Evolutionary conservation across 2,113 vertebrate genomes (phyloP).

Genomic region (Amia ocellicauda): DNA sequence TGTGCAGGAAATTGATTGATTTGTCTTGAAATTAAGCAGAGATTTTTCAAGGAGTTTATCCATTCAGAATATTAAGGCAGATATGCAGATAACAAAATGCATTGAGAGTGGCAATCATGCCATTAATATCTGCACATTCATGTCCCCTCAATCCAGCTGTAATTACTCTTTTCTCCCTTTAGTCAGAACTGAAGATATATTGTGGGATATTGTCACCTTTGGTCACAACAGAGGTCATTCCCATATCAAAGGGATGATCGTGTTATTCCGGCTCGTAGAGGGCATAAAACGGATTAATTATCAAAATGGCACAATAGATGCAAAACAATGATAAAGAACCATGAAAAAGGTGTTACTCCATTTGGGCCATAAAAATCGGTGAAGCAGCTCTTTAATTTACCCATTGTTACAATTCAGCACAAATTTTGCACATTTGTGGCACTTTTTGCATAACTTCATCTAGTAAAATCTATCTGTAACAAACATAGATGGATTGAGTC

Average conservation of each 20-base stretch:
- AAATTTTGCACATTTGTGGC: constrained; percentile 57
- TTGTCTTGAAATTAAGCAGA: constrained; percentile 18
- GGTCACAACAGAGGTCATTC: constrained; percentile 35
- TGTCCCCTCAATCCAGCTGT: background rate
- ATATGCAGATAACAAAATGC: constrained; percentile 38
- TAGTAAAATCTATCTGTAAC: constrained; percentile 49
- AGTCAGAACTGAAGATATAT: constrained; percentile 8
- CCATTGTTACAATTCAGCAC: constrained; percentile 67
- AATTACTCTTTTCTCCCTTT: constrained; percentile 15
- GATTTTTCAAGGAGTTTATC: constrained; percentile 32
- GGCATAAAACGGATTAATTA: constrained; percentile 34
- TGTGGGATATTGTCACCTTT: constrained; percentile 24
- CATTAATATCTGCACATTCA: constrained; percentile 12
- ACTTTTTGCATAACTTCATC: constrained; percentile 56
- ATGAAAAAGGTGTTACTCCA: constrained; percentile 52
- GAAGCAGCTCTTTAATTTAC: constrained; percentile 66
- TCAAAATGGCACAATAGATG: constrained; percentile 28
- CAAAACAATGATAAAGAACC: constrained; percentile 55
- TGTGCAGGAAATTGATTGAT: constrained; percentile 32
- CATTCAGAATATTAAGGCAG: constrained; percentile 32
- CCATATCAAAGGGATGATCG: constrained; percentile 47
- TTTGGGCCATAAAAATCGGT: constrained; percentile 59
- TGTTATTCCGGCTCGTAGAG: constrained; percentile 37
- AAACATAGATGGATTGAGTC: constrained; percentile 70
- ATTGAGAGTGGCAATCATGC: constrained; percentile 31